Evolutionary conservation across 2,113 vertebrate genomes (phyloP), one percentile per base, ranked within the genome.

Genomic region (Stigmatopora nigra): DNA sequence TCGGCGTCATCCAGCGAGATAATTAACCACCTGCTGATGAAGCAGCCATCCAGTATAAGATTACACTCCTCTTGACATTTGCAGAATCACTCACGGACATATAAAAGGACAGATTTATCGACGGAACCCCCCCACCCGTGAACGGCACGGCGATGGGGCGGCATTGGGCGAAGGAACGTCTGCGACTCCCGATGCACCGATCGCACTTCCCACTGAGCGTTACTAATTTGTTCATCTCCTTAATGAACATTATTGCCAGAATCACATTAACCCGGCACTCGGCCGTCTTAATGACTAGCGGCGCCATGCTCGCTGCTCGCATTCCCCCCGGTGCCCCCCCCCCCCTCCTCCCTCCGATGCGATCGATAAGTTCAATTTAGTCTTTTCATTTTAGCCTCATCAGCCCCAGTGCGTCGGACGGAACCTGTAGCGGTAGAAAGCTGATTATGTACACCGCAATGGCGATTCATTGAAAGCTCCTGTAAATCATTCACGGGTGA

Each of bases 161-260:
- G n/a, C 16, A 62, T 20, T 47, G 35, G 35, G 8, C 38, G 47
- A 56, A 62, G 25, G 38, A 9, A 7, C 8, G 22, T 41, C 20
- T 52, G 25, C 22, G 64, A 52, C 71, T 66, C 65, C 49, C 58
- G 70, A 73, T 78, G 38, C 68, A 63, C 73, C 41, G 70, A 76
- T 78, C 78, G 70, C 78, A 75, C 62, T 79, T 75, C 67, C 67
- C 73, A 64, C 47, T n/a, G 48, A 72, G 75, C 41, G 44, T 74
- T 62, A 53, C 81, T 78, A 69, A 82, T 73, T 80, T 69, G 52
- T 78, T 79, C 76, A 74, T 86, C 69, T 80, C 62, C 71, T 73
- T 87, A 82, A 86, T 83, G 80, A 83, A 80, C 59, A 64, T 69
- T 81, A 80, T 75, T 75, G 81, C 70, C 78, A 77, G 78, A 55